These are phyloP conservation scores for Napeogenes sylphis DNA, from an alignment of 2,888 invertebrate species.

Conservation along the genomic window DNA sequence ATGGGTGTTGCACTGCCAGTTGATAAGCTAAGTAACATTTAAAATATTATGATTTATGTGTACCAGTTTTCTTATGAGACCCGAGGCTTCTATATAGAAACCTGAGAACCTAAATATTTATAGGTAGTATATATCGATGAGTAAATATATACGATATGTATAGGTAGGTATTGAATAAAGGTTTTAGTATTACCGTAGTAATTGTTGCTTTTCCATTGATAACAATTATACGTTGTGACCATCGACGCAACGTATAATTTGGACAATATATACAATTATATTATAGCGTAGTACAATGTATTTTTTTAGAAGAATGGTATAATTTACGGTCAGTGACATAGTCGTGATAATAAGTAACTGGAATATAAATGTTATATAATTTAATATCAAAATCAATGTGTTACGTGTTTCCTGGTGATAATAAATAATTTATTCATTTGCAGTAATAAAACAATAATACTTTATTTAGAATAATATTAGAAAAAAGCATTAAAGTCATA, in stretches of 20 bases:
- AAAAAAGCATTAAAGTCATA: no score
- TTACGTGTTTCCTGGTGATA: no score
- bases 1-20: slow-evolving; percentile 47
- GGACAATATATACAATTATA: slow-evolving; percentile 28
- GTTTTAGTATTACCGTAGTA: slow-evolving; percentile 22
- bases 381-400: no score
- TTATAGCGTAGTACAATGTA: slow-evolving; percentile 14
- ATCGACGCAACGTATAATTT: slow-evolving; percentile 33
- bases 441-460: no score
- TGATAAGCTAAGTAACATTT: slow-evolving; percentile 17
- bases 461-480: no score
- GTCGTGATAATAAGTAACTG: not conserved
- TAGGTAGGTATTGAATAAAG: not conserved
- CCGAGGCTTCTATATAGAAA: not conserved
- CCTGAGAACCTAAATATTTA: not conserved
- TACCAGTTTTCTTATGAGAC: not conserved
- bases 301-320: slow-evolving; percentile 11
- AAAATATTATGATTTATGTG: slow-evolving; percentile 8
- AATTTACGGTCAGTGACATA: slow-evolving; percentile 14
- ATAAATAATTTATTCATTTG: no score
- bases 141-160: no score
- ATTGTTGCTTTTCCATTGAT: slow-evolving; percentile 27
- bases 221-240: slow-evolving; percentile 31
- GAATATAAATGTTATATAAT: not conserved
- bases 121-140: no score